Conservation (phyloP, 2,113 vertebrate species). For the Notarius lentiginosus region DNA sequence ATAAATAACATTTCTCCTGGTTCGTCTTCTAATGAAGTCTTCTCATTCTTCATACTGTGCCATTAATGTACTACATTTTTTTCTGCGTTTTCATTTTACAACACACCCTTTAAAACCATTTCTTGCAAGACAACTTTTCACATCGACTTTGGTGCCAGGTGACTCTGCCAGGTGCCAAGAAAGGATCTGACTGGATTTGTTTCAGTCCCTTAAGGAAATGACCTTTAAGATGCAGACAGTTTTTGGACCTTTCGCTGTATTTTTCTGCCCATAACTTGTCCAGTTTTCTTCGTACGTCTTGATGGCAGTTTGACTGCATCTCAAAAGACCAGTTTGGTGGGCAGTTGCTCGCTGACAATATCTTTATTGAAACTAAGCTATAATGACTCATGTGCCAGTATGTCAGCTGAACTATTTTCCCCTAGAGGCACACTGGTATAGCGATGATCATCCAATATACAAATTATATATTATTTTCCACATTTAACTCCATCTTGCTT, state of each 20-base stretch:
- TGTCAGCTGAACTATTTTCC: not conserved
- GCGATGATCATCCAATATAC: not conserved
- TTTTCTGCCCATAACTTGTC: not conserved
- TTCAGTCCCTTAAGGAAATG: conserved; percentile 19
- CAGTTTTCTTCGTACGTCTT: not conserved
- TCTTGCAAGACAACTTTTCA: not conserved
- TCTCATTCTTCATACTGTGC: not conserved
- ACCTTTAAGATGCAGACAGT: conserved; percentile 6
- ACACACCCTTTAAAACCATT: not conserved
- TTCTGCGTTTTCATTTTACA: not conserved
- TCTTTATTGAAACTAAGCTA: not conserved
- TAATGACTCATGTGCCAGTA: not conserved
- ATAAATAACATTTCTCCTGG: not conserved
- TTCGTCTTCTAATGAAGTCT: not conserved
- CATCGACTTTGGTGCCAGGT: conserved; percentile 17
- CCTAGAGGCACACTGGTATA: not conserved
- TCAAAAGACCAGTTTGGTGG: not conserved
- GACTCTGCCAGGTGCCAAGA: not conserved
- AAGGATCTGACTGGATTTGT: conserved; percentile 14
- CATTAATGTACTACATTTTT: not conserved
- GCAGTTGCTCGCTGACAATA: not conserved
- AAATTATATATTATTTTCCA: not conserved
- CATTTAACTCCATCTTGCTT: not conserved
- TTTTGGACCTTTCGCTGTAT: not conserved
- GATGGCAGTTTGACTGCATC: conserved; percentile 1